These are phyloP conservation scores for Drosophila atripex DNA, from an alignment of 2,888 invertebrate species.

Conservation along the genomic window DNA sequence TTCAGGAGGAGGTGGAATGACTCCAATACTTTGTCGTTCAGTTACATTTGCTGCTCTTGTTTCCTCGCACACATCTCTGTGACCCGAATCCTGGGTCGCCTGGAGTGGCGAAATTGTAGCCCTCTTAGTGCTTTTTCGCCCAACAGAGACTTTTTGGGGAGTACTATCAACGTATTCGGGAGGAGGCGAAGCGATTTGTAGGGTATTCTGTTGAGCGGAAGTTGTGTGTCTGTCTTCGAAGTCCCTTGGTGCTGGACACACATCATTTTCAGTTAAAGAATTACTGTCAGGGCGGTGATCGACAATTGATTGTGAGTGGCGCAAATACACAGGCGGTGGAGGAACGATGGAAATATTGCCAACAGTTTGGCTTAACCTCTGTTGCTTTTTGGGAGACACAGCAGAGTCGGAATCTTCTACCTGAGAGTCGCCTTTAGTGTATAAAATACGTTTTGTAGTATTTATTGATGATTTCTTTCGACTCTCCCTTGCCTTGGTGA, in stretches of 20 bases:
- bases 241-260: not conserved
- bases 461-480: not conserved
- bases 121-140: not conserved
- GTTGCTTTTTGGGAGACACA: slow-evolving; percentile 22
- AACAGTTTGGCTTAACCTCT: slow-evolving; percentile 6
- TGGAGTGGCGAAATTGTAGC: not conserved
- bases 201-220: not conserved
- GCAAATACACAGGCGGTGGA: slow-evolving; percentile 36
- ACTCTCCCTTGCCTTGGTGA: slow-evolving; percentile 17
- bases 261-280: not conserved
- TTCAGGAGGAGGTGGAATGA: not conserved
- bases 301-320: slow-evolving; percentile 24
- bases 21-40: not conserved
- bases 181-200: slow-evolving; percentile 13
- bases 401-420: not conserved
- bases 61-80: not conserved
- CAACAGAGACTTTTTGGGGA: not conserved
- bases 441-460: slow-evolving; percentile 24
- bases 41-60: not conserved
- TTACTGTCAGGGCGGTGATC: not conserved
- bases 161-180: not conserved
- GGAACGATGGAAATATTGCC: slow-evolving; percentile 23
- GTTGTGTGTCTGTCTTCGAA: not conserved
- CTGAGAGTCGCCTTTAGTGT: slow-evolving; percentile 41
- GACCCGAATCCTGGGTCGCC: not conserved